phyloP scores from a whole-genome alignment of 2,888 invertebrate species.

The Agrotis segetum region DNA sequence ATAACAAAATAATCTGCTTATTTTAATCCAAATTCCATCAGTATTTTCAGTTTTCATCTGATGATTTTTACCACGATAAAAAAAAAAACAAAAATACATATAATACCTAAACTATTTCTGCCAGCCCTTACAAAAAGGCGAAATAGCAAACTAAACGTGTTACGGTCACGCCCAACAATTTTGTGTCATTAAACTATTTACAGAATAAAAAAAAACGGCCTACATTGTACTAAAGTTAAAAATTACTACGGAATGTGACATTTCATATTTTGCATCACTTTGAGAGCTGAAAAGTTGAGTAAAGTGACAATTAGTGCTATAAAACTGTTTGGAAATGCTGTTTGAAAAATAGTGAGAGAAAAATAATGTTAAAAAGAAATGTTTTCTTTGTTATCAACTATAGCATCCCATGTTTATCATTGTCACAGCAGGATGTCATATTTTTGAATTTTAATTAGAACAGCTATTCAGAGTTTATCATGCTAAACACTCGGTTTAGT shows the following conservation, averaged over 20 bases:
- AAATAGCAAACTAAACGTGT: constrained; percentile 41
- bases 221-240: constrained; percentile 22
- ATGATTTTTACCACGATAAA: too few relatives aligned
- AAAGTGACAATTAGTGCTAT: constrained; percentile 9
- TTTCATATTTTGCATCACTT: constrained; percentile 18
- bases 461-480: neutral
- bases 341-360: constrained; percentile 2
- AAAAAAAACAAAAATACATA: too few relatives aligned
- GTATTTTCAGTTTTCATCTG: too few relatives aligned
- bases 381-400: neutral
- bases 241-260: constrained; percentile 3
- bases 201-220: constrained; percentile 44
- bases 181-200: constrained; percentile 57
- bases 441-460: neutral
- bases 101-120: constrained; percentile 12
- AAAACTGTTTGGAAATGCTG: neutral
- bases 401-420: neutral
- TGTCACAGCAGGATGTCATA: neutral
- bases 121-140: constrained; percentile 39
- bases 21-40: too few relatives aligned
- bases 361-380: too few relatives aligned
- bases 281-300: neutral
- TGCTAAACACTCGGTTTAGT: neutral
- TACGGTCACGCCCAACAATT: constrained; percentile 51
- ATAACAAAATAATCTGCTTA: too few relatives aligned